These are phyloP conservation scores for Trogon surrucura DNA, from an alignment of 2,113 vertebrate genomes.

Conservation along the genomic window DNA sequence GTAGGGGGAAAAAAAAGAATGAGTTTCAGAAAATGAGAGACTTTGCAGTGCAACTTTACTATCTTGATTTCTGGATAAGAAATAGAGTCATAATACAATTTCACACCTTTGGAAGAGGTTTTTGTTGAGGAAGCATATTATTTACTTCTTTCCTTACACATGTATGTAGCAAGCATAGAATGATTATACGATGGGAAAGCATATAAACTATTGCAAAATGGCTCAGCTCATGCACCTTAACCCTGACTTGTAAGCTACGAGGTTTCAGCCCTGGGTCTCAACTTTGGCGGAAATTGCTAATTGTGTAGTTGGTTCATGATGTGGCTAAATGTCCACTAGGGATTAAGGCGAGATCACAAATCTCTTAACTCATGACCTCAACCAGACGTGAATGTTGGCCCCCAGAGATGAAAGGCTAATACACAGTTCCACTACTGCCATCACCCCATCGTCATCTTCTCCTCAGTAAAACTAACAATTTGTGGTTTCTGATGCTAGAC, in stretches of 20 bases:
- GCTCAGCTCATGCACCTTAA: neutral
- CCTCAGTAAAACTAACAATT: neutral
- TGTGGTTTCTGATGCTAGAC: neutral
- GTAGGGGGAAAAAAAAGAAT: neutral
- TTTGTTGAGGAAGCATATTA: neutral
- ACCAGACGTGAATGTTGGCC: neutral
- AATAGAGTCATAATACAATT: neutral
- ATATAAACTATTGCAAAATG: neutral
- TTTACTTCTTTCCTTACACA: neutral
- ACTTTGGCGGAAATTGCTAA: constrained; percentile 48
- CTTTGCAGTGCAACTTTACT: neutral
- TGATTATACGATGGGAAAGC: neutral
- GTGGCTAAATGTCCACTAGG: constrained; percentile 52
- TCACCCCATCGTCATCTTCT: neutral
- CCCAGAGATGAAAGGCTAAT: constrained; percentile 33
- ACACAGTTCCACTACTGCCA: neutral
- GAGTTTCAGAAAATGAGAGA: neutral
- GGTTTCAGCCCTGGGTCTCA: constrained; percentile 31
- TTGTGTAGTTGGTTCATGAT: constrained; percentile 36
- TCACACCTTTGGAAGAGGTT: neutral
- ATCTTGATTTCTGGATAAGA: neutral
- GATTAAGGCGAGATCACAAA: constrained; percentile 58
- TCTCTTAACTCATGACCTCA: constrained; percentile 63
- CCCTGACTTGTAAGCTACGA: neutral
- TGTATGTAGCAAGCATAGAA: neutral